A percentile compares a stretch with the other conserved stretches of the same genome.
Conservation (phyloP, 2,113 vertebrate genomes). For the Bubo scandiacus region DNA sequence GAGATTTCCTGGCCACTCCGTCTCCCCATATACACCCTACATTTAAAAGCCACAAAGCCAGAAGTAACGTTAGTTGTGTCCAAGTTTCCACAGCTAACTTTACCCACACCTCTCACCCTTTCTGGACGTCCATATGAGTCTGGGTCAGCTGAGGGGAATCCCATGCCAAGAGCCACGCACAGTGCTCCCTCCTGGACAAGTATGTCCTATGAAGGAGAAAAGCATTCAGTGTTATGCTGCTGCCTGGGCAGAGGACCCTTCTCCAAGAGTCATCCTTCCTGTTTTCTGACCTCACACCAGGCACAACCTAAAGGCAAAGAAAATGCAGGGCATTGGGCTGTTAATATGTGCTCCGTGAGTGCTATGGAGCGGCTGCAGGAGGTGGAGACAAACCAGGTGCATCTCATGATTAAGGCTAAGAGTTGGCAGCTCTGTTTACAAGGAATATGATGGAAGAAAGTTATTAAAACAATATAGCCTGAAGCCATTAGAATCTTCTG, state of each 20-base stretch:
- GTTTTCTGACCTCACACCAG: not conserved
- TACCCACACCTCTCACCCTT: not conserved
- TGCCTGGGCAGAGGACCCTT: not conserved
- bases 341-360: not conserved
- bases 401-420: not conserved
- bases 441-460: not conserved
- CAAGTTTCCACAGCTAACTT: not conserved
- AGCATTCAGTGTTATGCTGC: not conserved
- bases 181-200: not conserved
- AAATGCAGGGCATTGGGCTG: not conserved
- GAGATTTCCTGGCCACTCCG: not conserved
- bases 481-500: not conserved
- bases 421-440: not conserved
- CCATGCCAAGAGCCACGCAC: accelerated
- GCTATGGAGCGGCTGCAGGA: not conserved
- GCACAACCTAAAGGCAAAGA: not conserved
- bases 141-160: not conserved
- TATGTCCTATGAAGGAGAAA: not conserved
- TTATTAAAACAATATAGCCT: not conserved
- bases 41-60: not conserved
- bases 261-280: not conserved
- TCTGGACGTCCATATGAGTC: not conserved
- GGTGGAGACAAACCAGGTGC: not conserved
- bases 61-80: not conserved
- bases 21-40: not conserved